phyloP scores from a whole-genome alignment of 2,888 invertebrate genomes.

The Athalia cordata region DNA sequence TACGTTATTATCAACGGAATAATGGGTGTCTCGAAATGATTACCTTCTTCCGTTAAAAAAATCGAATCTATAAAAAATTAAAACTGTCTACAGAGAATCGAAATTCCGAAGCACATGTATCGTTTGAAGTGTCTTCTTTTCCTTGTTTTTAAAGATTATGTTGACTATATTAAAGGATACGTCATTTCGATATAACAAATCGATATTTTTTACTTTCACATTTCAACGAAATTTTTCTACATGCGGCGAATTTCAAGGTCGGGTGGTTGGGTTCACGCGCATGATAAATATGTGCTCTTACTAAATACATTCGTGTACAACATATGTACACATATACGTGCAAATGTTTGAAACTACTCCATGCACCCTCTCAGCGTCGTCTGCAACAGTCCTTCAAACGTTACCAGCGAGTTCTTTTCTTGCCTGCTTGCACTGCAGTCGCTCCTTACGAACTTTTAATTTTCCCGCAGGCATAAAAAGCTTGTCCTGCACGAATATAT shows the following conservation, averaged over 20 bases:
- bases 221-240: background rate
- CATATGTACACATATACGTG: background rate
- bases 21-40: no score
- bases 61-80: background rate
- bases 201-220: background rate
- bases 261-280: slow-evolving; percentile 8
- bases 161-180: background rate
- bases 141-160: no score
- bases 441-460: slow-evolving; percentile 22
- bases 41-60: no score
- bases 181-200: background rate
- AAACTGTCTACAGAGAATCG: no score
- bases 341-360: background rate
- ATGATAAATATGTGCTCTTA: background rate
- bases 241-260: background rate
- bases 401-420: no score
- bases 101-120: background rate
- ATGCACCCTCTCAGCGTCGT: no score
- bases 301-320: background rate
- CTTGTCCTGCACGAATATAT: background rate
- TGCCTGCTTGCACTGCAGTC: no score
- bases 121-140: slow-evolving; percentile 7
- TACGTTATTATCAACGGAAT: background rate
- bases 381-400: no score
- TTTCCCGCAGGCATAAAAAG: background rate